These are phyloP conservation scores for Strigops habroptila DNA, from an alignment of 2,113 vertebrate genomes.

Conservation along the genomic window DNA sequence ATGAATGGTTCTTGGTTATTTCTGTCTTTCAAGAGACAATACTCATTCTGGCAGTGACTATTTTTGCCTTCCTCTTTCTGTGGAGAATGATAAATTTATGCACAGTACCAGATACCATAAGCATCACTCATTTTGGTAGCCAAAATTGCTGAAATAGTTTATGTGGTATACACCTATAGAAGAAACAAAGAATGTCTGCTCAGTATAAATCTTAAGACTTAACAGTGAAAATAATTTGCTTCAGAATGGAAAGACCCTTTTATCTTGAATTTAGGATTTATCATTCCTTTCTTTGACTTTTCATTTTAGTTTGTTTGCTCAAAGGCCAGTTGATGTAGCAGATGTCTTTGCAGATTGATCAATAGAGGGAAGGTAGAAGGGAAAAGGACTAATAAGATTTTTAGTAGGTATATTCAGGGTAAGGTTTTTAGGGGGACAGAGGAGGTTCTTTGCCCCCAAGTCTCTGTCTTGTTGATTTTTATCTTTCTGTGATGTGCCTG, in stretches of 20 bases:
- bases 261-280: background rate
- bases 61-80: background rate
- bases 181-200: background rate
- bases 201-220: background rate
- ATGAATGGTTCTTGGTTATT: background rate
- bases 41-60: background rate
- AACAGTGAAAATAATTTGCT: background rate
- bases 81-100: background rate
- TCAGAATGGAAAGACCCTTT: background rate
- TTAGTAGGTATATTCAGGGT: background rate
- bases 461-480: slow-evolving; percentile 20
- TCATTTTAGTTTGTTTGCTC: background rate
- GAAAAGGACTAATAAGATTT: background rate
- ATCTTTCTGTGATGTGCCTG: background rate
- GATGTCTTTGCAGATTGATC: background rate
- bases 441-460: background rate
- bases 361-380: background rate
- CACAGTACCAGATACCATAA: background rate
- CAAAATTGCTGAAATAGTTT: background rate
- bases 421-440: background rate
- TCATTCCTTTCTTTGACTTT: background rate
- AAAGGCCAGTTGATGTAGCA: background rate
- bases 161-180: background rate
- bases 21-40: background rate
- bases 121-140: background rate